These are phyloP conservation scores for Tipula helvola DNA, from an alignment of 2,888 invertebrate genomes.

Conservation along the genomic window DNA sequence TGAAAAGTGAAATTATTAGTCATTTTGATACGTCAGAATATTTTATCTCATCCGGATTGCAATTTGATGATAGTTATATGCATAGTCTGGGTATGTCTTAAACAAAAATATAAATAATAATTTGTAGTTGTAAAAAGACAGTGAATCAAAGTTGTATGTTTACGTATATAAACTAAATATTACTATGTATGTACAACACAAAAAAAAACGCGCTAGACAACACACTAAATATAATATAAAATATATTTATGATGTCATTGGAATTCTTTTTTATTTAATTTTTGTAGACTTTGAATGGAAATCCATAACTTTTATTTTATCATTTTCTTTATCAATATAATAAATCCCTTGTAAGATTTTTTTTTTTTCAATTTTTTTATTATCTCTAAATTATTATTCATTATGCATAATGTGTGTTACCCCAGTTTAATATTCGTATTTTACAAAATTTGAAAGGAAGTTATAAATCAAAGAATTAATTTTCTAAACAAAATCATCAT, in stretches of 20 bases:
- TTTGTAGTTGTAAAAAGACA: neutral
- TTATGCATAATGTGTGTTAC: neutral
- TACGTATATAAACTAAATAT: neutral
- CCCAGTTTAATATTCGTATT: neutral
- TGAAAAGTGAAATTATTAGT: slow-evolving; percentile 11
- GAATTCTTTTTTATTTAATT: neutral
- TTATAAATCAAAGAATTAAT: neutral
- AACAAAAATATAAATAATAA: neutral
- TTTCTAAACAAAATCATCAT: neutral
- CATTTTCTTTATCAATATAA: neutral
- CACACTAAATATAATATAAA: neutral
- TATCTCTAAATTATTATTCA: neutral
- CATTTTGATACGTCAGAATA: slow-evolving; percentile 9
- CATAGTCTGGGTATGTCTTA: slow-evolving; percentile 5
- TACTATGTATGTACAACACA: neutral
- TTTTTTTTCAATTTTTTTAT: neutral
- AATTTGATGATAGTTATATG: slow-evolving; percentile 9
- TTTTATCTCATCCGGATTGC: neutral
- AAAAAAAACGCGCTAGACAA: neutral
- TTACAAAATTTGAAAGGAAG: neutral
- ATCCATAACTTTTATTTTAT: neutral
- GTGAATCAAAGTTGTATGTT: neutral
- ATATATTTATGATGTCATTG: neutral
- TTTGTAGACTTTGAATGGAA: slow-evolving; percentile 7
- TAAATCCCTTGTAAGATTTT: slow-evolving; percentile 4